These are phyloP conservation scores for Acanthosepion pharaonis DNA, from an alignment of 2,888 invertebrate genomes.

Conservation along the genomic window DNA sequence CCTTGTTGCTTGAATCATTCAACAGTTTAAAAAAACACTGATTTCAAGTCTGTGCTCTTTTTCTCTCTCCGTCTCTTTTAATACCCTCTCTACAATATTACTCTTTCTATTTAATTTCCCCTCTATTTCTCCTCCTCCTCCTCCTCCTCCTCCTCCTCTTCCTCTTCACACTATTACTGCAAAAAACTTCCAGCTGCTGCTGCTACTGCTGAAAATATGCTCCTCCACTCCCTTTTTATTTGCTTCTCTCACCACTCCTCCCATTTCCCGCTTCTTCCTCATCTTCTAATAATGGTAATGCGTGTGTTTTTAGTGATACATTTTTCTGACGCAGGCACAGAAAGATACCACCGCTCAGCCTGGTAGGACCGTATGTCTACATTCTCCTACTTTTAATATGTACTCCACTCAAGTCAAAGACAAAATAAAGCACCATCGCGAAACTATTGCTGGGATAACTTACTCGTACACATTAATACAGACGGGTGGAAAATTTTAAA, in stretches of 20 bases:
- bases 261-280: background rate
- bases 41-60: background rate
- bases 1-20: no score
- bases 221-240: background rate
- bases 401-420: background rate
- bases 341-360: constrained; percentile 33
- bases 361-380: constrained; percentile 6
- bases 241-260: background rate
- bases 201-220: background rate
- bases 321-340: background rate
- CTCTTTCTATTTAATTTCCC: background rate
- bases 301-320: background rate
- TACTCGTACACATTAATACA: background rate
- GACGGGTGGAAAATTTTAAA: background rate
- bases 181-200: background rate
- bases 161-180: background rate
- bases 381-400: constrained; percentile 33
- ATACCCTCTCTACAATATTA: background rate
- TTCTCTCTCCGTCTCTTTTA: background rate
- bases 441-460: constrained; percentile 17
- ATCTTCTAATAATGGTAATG: constrained; percentile 8
- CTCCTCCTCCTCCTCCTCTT: no score
- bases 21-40: no score
- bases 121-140: background rate
- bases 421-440: constrained; percentile 33